phyloP scores from a whole-genome alignment of 2,113 vertebrate genomes.

The Forbesichthys agassizii region DNA sequence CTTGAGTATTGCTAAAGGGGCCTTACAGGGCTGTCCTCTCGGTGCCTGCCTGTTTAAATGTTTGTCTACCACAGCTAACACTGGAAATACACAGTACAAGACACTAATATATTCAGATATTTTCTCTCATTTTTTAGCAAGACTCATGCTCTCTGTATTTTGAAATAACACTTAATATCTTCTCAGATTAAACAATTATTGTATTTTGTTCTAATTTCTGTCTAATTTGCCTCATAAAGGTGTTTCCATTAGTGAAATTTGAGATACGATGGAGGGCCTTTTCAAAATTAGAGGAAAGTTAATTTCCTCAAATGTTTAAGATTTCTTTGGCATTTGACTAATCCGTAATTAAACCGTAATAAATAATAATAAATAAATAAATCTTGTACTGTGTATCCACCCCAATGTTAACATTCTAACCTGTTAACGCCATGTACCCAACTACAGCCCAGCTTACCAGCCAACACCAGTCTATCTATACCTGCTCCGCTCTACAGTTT shows the following conservation, averaged over 20 bases:
- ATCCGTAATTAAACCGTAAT: background rate
- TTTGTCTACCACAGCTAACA: conserved; percentile 64
- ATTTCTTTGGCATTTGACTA: no score
- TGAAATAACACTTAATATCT: background rate
- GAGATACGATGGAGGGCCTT: no score
- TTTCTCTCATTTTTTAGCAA: no score
- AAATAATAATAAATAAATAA: background rate
- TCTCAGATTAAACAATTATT: background rate
- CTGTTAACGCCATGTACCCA: conserved; percentile 53
- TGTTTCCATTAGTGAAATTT: background rate
- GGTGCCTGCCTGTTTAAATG: conserved; percentile 84
- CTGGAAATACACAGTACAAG: conserved; percentile 59
- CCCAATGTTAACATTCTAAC: conserved; percentile 59
- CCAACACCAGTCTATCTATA: conserved; percentile 49
- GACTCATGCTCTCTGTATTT: no score
- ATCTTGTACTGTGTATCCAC: conserved; percentile 56
- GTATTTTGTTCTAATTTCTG: background rate
- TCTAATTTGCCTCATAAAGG: background rate
- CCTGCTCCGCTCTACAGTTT: no score
- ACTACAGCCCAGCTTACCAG: conserved; percentile 54
- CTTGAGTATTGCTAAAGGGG: conserved; percentile 57
- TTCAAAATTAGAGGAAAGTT: no score
- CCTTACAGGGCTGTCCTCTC: conserved; percentile 95
- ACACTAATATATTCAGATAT: background rate
- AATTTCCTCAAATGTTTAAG: no score